Percentiles rank a stretch among this genome's conserved stretches.
phyloP scores from a whole-genome alignment of 23 tunicate species.

The Trididemnum miniatum region DNA sequence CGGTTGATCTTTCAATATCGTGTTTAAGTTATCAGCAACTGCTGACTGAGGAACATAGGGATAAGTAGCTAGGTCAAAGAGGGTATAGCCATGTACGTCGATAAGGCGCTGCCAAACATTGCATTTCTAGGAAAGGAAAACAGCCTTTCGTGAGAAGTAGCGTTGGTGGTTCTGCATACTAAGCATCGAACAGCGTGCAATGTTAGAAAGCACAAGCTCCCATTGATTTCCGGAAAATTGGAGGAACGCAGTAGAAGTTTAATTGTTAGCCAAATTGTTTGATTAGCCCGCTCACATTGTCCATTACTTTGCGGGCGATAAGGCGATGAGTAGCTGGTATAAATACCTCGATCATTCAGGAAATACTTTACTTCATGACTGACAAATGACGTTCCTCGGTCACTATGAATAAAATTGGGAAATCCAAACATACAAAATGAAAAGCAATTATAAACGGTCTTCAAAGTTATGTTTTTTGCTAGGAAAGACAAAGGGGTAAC shows the following conservation, averaged over 20 bases:
- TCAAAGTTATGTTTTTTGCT: background rate
- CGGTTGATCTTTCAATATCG: too few relatives aligned
- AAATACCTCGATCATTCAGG: background rate
- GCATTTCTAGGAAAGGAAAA: background rate
- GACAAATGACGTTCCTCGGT: constrained; percentile 3
- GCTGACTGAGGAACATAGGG: too few relatives aligned
- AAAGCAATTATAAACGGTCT: background rate
- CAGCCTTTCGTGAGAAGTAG: background rate
- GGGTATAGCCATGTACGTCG: too few relatives aligned
- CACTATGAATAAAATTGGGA: background rate
- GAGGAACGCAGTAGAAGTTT: background rate
- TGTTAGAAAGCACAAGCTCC: background rate
- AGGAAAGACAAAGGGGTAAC: background rate
- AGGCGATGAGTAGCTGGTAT: constrained; percentile 7
- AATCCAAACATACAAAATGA: constrained; percentile 20
- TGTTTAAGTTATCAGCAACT: too few relatives aligned
- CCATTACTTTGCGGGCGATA: background rate
- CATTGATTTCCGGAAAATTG: background rate
- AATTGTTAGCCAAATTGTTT: background rate
- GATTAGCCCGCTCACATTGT: background rate
- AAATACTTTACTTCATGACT: background rate
- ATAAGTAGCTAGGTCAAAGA: too few relatives aligned
- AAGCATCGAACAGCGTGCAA: background rate
- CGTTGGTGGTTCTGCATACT: background rate
- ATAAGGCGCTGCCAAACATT: too few relatives aligned